Base-by-base conservation (phyloP, 2,113 vertebrate genomes). In the Ochotona curzoniae region DNA sequence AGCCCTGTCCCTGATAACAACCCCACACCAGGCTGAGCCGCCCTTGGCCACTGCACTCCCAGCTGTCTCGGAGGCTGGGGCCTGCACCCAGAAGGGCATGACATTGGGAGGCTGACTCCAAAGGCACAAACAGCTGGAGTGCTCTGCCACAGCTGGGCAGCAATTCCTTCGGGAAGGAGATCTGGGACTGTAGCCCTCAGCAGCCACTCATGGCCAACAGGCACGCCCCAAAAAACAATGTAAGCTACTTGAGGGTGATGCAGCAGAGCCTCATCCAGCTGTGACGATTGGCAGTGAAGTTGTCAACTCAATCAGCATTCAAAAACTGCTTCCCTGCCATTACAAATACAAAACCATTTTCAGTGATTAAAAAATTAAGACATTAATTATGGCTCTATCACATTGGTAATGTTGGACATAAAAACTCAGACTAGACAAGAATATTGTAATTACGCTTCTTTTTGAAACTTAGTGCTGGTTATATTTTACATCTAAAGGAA, bases 321-420 rank as follows among this genome's bases (percentile, higher is more conserved):
- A 60, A 81, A 87, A 17, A 44, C 69, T n/a, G 87, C 86, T 94
- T 95, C 32, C 94, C 87, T 81, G 49, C 76, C 61, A 74, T 66
- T 69, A 93, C 61, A 94, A 92, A 89, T 89, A 94, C 18, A 30
- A 93, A 93, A 81, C 32, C 49, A 80, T 25, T 88, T 93, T 88
- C 32, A 20, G 47, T 38, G n/a, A 8, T 86, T 54, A 54, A 87
- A 86, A 87, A 81, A 44, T 44, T 44, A 44, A 90, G 49, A 74
- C 32, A 80, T 66, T 64, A 90, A 63, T 87, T 60, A 80, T 73
- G 14, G 76, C 71, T n/a, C 20, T 81, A 28, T 79, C 26, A 35
- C 9, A 82, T 44, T 83, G 35, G 44, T 69, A 75, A 76, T 32
- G 26, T 83, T 57, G 38, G 44, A 2, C 92, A 3, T 73, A 60